Percentiles rank a stretch among this genome's conserved stretches.
phyloP scores from a whole-genome alignment of 2,888 invertebrate genomes.

The Zhuqinia jingwanae region DNA sequence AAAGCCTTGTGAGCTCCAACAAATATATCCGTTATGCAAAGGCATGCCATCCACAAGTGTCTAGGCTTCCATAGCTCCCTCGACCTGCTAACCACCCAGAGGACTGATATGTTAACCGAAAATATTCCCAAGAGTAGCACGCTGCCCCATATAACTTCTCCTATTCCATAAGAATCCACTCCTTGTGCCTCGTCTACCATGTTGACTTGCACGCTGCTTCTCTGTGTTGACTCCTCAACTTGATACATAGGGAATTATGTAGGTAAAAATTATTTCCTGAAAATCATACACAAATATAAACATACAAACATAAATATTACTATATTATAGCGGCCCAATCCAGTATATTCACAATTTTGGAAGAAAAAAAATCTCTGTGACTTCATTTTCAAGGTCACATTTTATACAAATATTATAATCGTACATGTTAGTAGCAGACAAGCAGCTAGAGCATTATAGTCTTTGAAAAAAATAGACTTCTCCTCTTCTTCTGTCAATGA shows the following conservation, averaged over 20 bases:
- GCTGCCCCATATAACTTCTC: slow-evolving; percentile 78
- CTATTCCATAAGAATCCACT: slow-evolving; percentile 55
- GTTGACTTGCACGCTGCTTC: slow-evolving; percentile 20
- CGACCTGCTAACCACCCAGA: slow-evolving; percentile 77
- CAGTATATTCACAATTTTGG: no score
- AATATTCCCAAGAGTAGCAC: slow-evolving; percentile 76
- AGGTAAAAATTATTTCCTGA: neutral
- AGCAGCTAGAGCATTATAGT: neutral
- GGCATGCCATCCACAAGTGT: slow-evolving; percentile 79
- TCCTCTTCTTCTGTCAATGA: slow-evolving; percentile 63
- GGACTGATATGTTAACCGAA: slow-evolving; percentile 75
- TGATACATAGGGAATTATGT: slow-evolving; percentile 52
- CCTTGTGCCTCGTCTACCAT: slow-evolving; percentile 22
- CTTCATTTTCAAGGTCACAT: no score
- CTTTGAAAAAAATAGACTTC: no score
- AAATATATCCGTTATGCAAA: slow-evolving; percentile 79
- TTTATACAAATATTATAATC: neutral
- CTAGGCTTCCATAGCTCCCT: slow-evolving; percentile 79
- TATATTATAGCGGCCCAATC: no score
- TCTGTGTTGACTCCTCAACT: slow-evolving; percentile 43
- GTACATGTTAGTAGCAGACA: neutral
- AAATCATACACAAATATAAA: neutral
- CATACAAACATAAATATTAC: no score
- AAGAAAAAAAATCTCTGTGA: no score
- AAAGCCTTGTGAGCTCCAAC: slow-evolving; percentile 78